Percentiles rank a stretch among this genome's conserved stretches.
phyloP scores from a whole-genome alignment of 2,797 vertebrate species.

The Catamblyrhynchus diadema region DNA sequence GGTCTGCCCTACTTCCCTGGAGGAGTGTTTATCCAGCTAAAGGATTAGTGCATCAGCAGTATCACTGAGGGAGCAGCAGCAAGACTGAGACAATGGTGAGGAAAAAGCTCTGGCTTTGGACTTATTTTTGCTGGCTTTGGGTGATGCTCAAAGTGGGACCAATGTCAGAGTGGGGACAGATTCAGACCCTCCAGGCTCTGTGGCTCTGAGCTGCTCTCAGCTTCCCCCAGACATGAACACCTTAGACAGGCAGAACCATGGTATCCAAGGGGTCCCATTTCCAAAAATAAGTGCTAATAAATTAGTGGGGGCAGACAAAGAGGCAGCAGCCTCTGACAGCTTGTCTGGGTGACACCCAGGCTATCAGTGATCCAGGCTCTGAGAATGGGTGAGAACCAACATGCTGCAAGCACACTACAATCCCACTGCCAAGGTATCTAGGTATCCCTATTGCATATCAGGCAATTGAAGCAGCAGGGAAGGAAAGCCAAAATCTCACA shows the following conservation, averaged over 20 bases:
- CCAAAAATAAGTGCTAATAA: neutral
- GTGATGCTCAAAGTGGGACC: fast-evolving
- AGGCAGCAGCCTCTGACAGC: neutral
- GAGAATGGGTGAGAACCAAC: neutral
- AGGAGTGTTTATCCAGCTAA: neutral
- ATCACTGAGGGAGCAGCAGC: neutral
- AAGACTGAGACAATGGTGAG: neutral
- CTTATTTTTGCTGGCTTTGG: neutral
- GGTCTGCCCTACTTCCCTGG: neutral
- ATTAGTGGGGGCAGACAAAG: fast-evolving
- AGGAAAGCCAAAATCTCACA: neutral
- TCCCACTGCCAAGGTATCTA: neutral
- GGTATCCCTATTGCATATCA: too few species aligned
- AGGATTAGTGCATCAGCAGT: neutral
- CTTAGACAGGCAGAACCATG: fast-evolving
- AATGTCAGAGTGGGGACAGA: fast-evolving
- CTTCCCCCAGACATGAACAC: too few species aligned
- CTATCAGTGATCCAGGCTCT: neutral
- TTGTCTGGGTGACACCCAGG: neutral
- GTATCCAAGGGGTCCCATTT: neutral
- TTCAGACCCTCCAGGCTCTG: neutral
- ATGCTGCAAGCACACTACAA: neutral
- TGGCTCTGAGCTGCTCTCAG: neutral
- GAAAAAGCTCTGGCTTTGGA: neutral
- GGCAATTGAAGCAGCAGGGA: neutral